Conservation (phyloP, 2,797 vertebrate species). For the Helostoma temminkii region DNA sequence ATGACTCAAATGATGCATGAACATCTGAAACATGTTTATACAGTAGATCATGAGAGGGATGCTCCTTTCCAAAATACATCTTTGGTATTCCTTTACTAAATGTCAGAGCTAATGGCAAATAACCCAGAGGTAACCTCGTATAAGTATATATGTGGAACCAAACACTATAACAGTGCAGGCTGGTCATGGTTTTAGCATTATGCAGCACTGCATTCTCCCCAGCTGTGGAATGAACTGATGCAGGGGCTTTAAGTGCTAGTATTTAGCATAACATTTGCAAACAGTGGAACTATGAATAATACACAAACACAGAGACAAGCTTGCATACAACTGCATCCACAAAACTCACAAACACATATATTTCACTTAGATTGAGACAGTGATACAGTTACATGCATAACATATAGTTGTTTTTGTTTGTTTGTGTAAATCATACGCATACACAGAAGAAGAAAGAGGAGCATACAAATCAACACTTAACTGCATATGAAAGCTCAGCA, state of each 20-base stretch:
- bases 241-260: slow-evolving; percentile 20
- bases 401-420: slow-evolving; percentile 3
- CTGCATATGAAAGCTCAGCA: slow-evolving; percentile 73
- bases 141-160: slow-evolving; percentile 28
- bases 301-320: slow-evolving; percentile 12
- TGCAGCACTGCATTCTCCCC: slow-evolving; percentile 32
- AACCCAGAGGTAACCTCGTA: slow-evolving; percentile 12
- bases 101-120: slow-evolving; percentile 29
- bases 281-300: slow-evolving; percentile 38
- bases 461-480: slow-evolving; percentile 54
- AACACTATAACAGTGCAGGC: slow-evolving; percentile 8
- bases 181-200: slow-evolving; percentile 30
- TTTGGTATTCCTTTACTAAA: slow-evolving; percentile 4
- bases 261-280: slow-evolving; percentile 36
- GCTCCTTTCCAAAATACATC: slow-evolving; percentile 19
- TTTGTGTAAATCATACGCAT: slow-evolving; percentile 9
- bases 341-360: not conserved
- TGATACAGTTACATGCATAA: slow-evolving; percentile 8
- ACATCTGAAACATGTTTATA: slow-evolving; percentile 1
- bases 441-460: slow-evolving; percentile 12
- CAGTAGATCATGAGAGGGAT: not conserved
- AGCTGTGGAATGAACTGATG: slow-evolving; percentile 43
- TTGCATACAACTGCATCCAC: not conserved
- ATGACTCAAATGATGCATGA: not conserved
- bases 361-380: slow-evolving; percentile 4